Evolutionary conservation across 2,797 vertebrate species (phyloP).

Genomic region (Prionace glauca): DNA sequence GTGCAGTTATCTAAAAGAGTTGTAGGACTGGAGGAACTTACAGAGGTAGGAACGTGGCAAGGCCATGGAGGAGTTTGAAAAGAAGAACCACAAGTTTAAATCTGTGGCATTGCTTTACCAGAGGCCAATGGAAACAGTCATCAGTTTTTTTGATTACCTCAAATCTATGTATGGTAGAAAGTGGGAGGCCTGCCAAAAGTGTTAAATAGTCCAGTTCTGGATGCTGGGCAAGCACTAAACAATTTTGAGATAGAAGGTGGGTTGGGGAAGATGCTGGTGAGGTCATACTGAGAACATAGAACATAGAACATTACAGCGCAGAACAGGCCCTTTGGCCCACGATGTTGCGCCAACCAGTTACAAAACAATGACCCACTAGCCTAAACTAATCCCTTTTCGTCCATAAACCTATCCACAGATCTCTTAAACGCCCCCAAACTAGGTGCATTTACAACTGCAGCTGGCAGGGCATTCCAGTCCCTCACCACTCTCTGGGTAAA

Average conservation of each 20-base stretch:
- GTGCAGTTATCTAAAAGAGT: neutral
- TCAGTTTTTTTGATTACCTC: neutral
- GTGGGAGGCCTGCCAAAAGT: neutral
- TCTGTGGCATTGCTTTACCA: neutral
- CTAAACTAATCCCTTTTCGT: no score
- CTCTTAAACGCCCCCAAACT: no score
- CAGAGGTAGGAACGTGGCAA: neutral
- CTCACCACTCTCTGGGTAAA: no score
- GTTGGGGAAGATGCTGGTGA: neutral
- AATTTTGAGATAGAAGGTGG: neutral
- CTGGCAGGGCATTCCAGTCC: no score
- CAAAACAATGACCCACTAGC: no score
- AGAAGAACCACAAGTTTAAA: neutral
- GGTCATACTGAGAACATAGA: no score
- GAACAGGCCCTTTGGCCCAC: no score
- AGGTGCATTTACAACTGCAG: no score
- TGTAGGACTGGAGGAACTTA: neutral
- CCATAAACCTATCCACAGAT: no score
- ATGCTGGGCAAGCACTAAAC: neutral
- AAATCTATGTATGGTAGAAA: neutral
- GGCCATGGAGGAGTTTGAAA: neutral
- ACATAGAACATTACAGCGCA: no score
- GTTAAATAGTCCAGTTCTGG: neutral
- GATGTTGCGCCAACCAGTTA: no score
- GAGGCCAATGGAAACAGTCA: neutral